phyloP scores from a whole-genome alignment of 2,888 invertebrate species.

The Tachystola acroxantha region DNA sequence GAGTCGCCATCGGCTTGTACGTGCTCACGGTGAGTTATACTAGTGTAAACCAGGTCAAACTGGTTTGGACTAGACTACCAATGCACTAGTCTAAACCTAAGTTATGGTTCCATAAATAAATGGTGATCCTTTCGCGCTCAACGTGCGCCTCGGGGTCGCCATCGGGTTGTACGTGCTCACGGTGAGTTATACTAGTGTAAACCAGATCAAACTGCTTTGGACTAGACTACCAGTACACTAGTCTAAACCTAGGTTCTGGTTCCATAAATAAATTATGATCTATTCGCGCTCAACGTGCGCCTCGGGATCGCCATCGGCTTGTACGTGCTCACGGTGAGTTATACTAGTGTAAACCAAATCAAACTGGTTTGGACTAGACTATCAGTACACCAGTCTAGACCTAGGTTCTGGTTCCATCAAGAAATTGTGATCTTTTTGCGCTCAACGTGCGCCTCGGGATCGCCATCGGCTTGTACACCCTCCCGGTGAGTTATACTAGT shows the following conservation, averaged over 20 bases:
- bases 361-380: neutral
- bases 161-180: conserved; percentile 76
- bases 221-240: conserved; percentile 51
- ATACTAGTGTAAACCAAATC: neutral
- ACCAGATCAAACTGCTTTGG: neutral
- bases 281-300: conserved; percentile 72
- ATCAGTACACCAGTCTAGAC: conserved; percentile 75
- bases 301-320: conserved; percentile 73
- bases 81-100: conserved; percentile 81
- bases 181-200: conserved; percentile 29
- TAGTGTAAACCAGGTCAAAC: neutral
- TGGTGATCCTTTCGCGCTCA: conserved; percentile 69
- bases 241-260: conserved; percentile 86
- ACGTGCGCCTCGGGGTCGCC: conserved; percentile 69
- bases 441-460: conserved; percentile 73
- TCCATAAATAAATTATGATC: conserved; percentile 80
- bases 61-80: conserved; percentile 10
- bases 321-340: conserved; percentile 69
- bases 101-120: conserved; percentile 87
- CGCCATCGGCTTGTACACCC: conserved; percentile 71
- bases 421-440: conserved; percentile 71
- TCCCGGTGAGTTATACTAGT: conserved; percentile 50
- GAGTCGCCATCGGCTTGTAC: conserved; percentile 75
- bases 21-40: conserved; percentile 59
- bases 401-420: conserved; percentile 88